Conservation (phyloP, 1,140 invertebrate species). For the Pseudomyrmex dendroicus region DNA sequence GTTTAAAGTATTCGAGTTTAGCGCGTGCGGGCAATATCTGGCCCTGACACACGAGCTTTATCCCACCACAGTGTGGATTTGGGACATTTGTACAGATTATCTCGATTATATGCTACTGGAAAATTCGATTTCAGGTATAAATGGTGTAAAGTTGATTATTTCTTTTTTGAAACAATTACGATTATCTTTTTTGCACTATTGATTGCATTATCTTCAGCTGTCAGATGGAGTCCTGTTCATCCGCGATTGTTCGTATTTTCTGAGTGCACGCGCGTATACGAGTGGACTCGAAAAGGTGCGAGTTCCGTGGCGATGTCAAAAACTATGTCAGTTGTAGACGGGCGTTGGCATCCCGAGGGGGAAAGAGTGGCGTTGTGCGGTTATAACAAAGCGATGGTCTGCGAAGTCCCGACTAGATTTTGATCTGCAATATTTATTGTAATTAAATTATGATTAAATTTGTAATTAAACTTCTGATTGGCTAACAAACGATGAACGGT, state of each 20-base stretch:
- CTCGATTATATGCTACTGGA: slow-evolving; percentile 81
- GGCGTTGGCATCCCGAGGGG: slow-evolving; percentile 76
- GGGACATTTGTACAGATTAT: slow-evolving; percentile 78
- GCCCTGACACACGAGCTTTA: slow-evolving; percentile 81
- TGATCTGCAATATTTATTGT: slow-evolving; percentile 16
- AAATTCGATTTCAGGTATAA: slow-evolving; percentile 78
- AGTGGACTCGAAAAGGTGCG: slow-evolving; percentile 77
- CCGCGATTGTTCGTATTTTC: slow-evolving; percentile 77
- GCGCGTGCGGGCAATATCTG: slow-evolving; percentile 81
- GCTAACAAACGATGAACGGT: no score
- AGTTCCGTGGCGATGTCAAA: slow-evolving; percentile 72
- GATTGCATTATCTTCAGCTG: slow-evolving; percentile 66
- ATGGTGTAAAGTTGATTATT: neutral
- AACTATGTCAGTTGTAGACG: slow-evolving; percentile 77
- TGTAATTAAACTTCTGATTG: no score
- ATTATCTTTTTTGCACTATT: slow-evolving; percentile 31
- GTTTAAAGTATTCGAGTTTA: slow-evolving; percentile 81
- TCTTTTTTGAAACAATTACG: slow-evolving; percentile 5
- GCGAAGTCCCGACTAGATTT: slow-evolving; percentile 51
- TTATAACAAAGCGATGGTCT: slow-evolving; percentile 76
- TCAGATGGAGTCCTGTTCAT: slow-evolving; percentile 77
- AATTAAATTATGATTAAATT: neutral
- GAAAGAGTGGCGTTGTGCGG: slow-evolving; percentile 76
- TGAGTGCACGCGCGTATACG: slow-evolving; percentile 76
- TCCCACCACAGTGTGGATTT: slow-evolving; percentile 82